These are phyloP conservation scores for Myanophis thanlyinensis DNA, from an alignment of 2,113 vertebrate genomes.

Conservation along the genomic window DNA sequence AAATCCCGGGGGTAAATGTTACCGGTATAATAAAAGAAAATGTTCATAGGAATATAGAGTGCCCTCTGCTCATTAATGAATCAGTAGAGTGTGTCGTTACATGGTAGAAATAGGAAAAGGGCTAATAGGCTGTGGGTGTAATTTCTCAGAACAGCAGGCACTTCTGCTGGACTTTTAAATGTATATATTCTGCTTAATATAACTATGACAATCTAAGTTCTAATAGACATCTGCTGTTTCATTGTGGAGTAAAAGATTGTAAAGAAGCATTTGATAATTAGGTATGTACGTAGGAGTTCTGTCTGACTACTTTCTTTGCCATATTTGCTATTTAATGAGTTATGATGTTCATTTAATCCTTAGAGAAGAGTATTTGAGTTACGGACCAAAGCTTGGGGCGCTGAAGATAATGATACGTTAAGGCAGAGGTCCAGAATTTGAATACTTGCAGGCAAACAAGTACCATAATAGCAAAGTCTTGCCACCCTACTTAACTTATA, in stretches of 20 bases:
- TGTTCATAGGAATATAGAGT: not conserved
- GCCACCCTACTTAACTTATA: not conserved
- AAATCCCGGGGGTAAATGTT: not conserved
- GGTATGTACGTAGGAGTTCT: not conserved
- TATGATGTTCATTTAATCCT: not conserved
- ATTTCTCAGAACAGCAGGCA: not conserved
- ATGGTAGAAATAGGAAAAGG: not conserved
- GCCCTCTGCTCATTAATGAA: not conserved
- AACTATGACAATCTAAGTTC: not conserved
- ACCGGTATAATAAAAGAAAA: conserved; percentile 1
- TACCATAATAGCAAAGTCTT: not conserved
- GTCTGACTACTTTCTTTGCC: not conserved
- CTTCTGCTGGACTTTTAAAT: not conserved
- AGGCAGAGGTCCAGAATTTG: not conserved
- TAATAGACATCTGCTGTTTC: not conserved
- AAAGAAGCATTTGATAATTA: not conserved
- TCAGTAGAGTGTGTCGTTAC: not conserved
- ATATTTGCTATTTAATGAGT: not conserved
- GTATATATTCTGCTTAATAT: not conserved
- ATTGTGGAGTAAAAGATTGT: not conserved
- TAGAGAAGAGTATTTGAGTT: not conserved
- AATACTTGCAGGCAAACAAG: not conserved
- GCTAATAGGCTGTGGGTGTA: not conserved
- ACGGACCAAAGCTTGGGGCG: not conserved
- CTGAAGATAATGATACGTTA: not conserved